Conservation (phyloP, 2,888 invertebrate genomes). For the Nymphalis polychloros region DNA sequence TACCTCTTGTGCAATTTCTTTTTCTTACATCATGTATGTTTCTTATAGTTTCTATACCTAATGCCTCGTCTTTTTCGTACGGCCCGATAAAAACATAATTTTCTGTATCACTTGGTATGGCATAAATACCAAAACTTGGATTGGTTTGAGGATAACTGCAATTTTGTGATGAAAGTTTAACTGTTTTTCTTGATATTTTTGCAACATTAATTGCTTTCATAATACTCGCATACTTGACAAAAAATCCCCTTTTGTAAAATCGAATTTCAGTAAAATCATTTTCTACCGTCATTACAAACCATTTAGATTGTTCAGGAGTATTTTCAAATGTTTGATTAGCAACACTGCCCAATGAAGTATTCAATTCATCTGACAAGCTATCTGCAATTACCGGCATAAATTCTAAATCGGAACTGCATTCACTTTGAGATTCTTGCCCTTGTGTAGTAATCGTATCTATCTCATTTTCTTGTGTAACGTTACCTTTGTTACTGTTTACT, state of each 20-base stretch:
- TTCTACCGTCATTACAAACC: constrained; percentile 81
- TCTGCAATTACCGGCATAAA: constrained; percentile 1
- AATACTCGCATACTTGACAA: constrained; percentile 79
- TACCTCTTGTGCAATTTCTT: constrained; percentile 58
- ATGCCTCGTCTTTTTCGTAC: constrained; percentile 63
- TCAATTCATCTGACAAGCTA: constrained; percentile 1
- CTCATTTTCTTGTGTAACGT: constrained; percentile 12
- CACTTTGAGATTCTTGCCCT: constrained; percentile 11
- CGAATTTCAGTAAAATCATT: constrained; percentile 79
- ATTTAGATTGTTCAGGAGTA: constrained; percentile 57
- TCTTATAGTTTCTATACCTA: constrained; percentile 71
- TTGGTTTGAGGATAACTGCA: constrained; percentile 46
- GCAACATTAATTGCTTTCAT: constrained; percentile 74
- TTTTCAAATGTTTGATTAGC: constrained; percentile 11
- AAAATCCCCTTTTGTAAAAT: constrained; percentile 75
- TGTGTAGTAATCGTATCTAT: constrained; percentile 3
- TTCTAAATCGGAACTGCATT: constrained; percentile 16
- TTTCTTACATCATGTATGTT: constrained; percentile 42
- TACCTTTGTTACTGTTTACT: constrained; percentile 38
- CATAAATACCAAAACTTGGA: constrained; percentile 73
- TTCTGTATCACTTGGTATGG: constrained; percentile 61
- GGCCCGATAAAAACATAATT: constrained; percentile 71
- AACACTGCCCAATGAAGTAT: background rate
- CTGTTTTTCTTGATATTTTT: constrained; percentile 70
- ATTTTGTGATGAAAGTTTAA: constrained; percentile 68